Conservation (phyloP, 2,888 invertebrate genomes). For the Cheilosia urbana region DNA sequence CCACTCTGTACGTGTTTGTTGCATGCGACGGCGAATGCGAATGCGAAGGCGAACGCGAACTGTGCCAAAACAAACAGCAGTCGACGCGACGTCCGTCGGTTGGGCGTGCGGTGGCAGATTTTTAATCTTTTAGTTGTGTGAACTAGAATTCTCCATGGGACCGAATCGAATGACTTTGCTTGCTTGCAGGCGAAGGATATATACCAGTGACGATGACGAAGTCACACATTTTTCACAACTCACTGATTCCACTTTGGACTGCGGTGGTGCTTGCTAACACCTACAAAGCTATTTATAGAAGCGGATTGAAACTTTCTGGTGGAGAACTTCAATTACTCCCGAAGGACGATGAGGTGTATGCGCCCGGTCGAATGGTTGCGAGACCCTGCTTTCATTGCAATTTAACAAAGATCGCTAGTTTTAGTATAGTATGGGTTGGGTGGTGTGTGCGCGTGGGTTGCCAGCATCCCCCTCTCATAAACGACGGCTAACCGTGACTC, state of each 20-base stretch:
- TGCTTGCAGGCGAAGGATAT: constrained; percentile 23
- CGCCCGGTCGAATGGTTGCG: constrained; percentile 38
- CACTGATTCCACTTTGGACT: constrained; percentile 37
- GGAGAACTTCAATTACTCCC: constrained; percentile 68
- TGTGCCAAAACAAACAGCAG: constrained; percentile 68
- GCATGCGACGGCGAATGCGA: constrained; percentile 17
- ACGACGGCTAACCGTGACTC: constrained; percentile 36
- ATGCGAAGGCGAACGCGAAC: neutral
- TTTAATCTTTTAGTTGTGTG: constrained; percentile 67
- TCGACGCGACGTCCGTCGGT: constrained; percentile 2
- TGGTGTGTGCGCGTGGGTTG: neutral
- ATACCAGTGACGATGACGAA: constrained; percentile 63
- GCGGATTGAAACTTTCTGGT: constrained; percentile 69
- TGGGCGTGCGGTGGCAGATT: constrained; percentile 30
- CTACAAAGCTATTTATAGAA: constrained; percentile 63
- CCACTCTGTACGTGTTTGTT: constrained; percentile 68
- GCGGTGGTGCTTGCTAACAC: constrained; percentile 30
- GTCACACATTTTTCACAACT: constrained; percentile 62
- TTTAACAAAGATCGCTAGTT: constrained; percentile 34
- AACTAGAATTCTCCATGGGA: constrained; percentile 46
- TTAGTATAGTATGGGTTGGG: neutral
- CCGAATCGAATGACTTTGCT: constrained; percentile 67
- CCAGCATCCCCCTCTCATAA: too few relatives aligned
- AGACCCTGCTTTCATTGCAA: constrained; percentile 56
- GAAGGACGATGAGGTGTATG: constrained; percentile 24